Percentiles rank a stretch among this genome's conserved stretches.
These are phyloP conservation scores for Esox masquinongy DNA, from an alignment of 2,797 vertebrate species.

Conservation along the genomic window DNA sequence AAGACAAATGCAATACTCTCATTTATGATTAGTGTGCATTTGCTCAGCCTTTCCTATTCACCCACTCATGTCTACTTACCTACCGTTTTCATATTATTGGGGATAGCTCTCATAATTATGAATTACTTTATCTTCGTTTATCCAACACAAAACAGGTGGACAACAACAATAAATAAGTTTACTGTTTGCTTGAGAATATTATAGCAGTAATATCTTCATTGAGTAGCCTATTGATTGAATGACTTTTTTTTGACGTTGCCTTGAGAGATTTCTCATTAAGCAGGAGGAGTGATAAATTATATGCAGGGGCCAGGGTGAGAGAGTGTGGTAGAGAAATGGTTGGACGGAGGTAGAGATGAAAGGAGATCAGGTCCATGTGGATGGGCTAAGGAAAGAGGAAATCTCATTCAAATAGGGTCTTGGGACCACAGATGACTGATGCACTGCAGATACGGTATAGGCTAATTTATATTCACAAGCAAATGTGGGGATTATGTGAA, in stretches of 20 bases:
- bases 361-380: slow-evolving; percentile 28
- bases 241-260: slow-evolving; percentile 48
- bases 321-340: not conserved
- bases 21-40: not conserved
- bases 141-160: slow-evolving; percentile 15
- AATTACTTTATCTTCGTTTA: slow-evolving; percentile 6
- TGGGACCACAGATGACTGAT: slow-evolving; percentile 22
- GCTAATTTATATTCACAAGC: not conserved
- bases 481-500: not conserved
- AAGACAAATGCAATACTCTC: not conserved
- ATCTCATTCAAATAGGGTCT: slow-evolving; percentile 23
- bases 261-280: slow-evolving; percentile 59
- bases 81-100: not conserved
- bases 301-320: slow-evolving; percentile 31
- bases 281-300: slow-evolving; percentile 54
- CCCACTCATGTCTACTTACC: not conserved
- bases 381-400: slow-evolving; percentile 29
- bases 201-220: slow-evolving; percentile 52
- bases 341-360: slow-evolving; percentile 28
- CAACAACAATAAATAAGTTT: slow-evolving; percentile 8
- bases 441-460: not conserved
- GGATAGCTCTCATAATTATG: not conserved
- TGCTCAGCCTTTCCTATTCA: not conserved
- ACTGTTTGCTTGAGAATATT: slow-evolving; percentile 22
- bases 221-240: slow-evolving; percentile 61